Evolutionary conservation across 2,113 vertebrate genomes (phyloP).

Genomic region (Bos javanicus): DNA sequence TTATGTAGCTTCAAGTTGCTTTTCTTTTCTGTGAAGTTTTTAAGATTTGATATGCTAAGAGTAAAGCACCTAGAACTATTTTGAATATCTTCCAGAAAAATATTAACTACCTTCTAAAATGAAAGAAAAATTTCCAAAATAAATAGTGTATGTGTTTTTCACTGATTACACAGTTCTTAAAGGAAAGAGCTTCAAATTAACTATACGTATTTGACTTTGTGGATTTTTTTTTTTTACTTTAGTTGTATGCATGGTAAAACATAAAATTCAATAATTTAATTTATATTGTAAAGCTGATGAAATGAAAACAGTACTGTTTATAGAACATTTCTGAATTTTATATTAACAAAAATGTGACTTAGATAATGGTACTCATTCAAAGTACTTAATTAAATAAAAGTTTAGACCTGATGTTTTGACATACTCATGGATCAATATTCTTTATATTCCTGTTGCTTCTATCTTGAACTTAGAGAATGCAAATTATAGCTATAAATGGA

Average conservation of each 20-base stretch:
- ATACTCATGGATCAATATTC: conserved; percentile 2
- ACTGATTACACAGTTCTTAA: background rate
- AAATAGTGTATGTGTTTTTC: background rate
- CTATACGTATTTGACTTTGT: background rate
- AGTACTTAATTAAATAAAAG: background rate
- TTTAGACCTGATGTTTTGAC: conserved; percentile 32
- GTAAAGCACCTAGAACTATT: background rate
- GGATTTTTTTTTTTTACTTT: background rate
- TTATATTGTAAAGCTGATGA: background rate
- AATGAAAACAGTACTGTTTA: background rate
- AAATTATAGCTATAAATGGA: conserved; percentile 52
- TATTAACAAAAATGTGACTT: background rate
- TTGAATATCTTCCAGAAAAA: background rate
- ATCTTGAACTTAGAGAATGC: conserved; percentile 22
- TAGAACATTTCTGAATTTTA: background rate
- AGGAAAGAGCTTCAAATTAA: background rate
- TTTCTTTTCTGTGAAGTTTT: background rate
- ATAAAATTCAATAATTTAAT: background rate
- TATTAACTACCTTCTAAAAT: background rate
- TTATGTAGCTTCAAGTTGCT: background rate
- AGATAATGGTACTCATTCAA: background rate
- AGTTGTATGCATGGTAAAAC: background rate
- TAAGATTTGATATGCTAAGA: background rate
- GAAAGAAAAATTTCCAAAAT: background rate
- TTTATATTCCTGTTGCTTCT: conserved; percentile 34